Conservation (phyloP, 2,888 invertebrate species). For the Lydus trimaculatus region DNA sequence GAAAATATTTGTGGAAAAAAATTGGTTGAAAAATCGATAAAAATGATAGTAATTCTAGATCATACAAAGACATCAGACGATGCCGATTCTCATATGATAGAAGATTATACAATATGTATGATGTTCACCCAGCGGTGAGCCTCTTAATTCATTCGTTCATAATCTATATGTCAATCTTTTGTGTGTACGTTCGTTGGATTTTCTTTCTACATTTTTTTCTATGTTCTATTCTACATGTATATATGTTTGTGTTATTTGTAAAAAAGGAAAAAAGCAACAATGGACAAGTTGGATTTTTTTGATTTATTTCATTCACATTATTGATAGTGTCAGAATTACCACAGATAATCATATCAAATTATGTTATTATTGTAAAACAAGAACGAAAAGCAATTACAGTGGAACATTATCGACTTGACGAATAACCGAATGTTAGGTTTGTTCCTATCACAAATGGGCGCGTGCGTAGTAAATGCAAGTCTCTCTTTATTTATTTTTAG, state of each 20-base stretch:
- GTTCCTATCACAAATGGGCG: too few species aligned
- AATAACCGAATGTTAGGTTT: too few species aligned
- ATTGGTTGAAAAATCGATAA: neutral
- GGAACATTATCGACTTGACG: neutral
- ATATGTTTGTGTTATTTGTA: neutral
- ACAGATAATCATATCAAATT: conserved; percentile 3
- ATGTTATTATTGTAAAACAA: neutral
- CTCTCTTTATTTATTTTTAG: too few species aligned
- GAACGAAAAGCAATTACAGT: neutral
- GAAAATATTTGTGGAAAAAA: neutral
- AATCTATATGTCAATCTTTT: conserved; percentile 10
- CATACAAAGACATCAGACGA: neutral
- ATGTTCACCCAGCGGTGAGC: conserved; percentile 12
- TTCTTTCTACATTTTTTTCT: neutral
- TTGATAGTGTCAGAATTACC: neutral
- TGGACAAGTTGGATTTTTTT: neutral
- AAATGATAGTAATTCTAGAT: neutral
- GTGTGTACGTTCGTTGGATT: neutral
- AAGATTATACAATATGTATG: conserved; percentile 6
- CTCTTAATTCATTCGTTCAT: neutral
- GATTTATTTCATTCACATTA: neutral
- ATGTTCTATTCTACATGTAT: neutral
- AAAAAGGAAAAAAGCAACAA: neutral
- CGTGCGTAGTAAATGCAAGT: too few species aligned
- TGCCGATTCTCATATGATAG: conserved; percentile 4